A percentile compares a stretch with the other conserved stretches of the same genome.
Evolutionary conservation across 2,888 invertebrate species (phyloP).

Genomic region (Brenthis ino): DNA sequence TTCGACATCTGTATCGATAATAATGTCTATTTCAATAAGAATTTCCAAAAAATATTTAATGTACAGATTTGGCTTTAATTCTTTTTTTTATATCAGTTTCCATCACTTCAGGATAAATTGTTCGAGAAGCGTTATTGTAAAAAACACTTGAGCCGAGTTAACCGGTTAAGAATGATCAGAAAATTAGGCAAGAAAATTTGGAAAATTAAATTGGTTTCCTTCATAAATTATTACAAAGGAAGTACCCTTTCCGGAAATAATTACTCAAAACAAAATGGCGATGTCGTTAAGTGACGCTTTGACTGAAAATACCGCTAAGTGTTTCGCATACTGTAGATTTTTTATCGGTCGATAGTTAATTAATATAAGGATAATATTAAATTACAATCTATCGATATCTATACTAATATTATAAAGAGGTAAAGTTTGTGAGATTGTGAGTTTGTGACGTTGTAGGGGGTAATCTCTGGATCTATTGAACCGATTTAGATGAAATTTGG

Average conservation of each 20-base stretch:
- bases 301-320: conserved; percentile 7
- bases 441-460: too few relatives aligned
- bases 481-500: too few relatives aligned
- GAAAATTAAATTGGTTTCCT: conserved; percentile 28
- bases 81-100: too few relatives aligned
- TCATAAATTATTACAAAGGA: conserved; percentile 32
- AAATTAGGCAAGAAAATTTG: conserved; percentile 25
- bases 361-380: neutral
- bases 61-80: too few relatives aligned
- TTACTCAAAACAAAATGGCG: conserved; percentile 33
- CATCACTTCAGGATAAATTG: conserved; percentile 11
- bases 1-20: too few relatives aligned
- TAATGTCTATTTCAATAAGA: too few relatives aligned
- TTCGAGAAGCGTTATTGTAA: conserved; percentile 16
- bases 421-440: too few relatives aligned
- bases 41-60: too few relatives aligned
- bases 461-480: too few relatives aligned
- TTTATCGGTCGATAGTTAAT: neutral
- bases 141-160: conserved; percentile 19
- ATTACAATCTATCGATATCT: neutral
- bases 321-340: conserved; percentile 4
- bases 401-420: too few relatives aligned
- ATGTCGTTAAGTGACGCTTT: conserved; percentile 4
- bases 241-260: conserved; percentile 31
- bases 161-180: conserved; percentile 12